Evolutionary conservation across 2,888 invertebrate genomes (phyloP).

Genomic region (Melikaiella ostensackeni): DNA sequence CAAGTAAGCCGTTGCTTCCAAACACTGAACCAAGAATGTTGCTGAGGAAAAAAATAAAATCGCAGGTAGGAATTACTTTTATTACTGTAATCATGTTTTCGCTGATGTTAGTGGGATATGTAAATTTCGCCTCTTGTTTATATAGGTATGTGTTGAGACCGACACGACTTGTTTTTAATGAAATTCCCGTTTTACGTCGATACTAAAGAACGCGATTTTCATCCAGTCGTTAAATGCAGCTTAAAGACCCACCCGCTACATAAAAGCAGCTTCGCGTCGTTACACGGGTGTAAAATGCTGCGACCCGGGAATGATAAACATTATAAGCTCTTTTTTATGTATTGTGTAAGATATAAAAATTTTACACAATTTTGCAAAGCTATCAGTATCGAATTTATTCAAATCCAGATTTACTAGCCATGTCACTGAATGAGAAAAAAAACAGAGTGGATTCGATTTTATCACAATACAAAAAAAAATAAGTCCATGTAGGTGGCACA

Average conservation of each 20-base stretch:
- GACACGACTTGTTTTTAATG: constrained; percentile 12
- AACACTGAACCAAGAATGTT: no score
- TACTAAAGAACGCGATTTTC: constrained; percentile 21
- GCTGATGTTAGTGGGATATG: not conserved
- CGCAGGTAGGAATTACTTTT: no score
- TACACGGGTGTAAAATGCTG: constrained; percentile 10
- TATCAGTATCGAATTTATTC: not conserved
- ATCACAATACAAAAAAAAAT: no score
- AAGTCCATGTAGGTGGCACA: no score
- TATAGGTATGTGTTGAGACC: not conserved
- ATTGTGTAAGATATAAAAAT: not conserved
- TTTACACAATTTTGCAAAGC: not conserved
- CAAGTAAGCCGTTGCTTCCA: no score
- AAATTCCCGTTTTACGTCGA: constrained; percentile 16
- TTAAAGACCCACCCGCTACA: constrained; percentile 6
- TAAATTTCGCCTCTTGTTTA: not conserved
- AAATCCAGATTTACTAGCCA: not conserved
- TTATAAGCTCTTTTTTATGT: not conserved
- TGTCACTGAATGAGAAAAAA: no score
- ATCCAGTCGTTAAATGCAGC: constrained; percentile 24
- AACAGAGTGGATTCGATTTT: no score
- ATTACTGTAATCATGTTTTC: not conserved
- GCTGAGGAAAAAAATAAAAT: no score
- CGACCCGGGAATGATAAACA: constrained; percentile 7
- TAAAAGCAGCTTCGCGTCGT: constrained; percentile 3